Base-by-base conservation (phyloP, 2,797 vertebrate genomes). In the Pteropus rufus region DNA sequence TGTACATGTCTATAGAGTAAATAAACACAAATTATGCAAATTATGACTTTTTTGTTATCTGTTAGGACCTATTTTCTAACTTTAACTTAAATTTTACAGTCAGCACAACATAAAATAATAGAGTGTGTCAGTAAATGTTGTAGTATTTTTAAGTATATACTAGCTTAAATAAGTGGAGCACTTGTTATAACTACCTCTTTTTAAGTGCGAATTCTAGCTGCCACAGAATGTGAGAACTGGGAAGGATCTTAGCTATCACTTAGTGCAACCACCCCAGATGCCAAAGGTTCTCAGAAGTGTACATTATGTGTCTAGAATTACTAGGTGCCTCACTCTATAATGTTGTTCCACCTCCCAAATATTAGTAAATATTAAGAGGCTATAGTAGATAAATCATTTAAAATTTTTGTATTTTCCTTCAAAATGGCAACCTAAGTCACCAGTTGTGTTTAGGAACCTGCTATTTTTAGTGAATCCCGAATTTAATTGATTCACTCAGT, bases 401-500 rank as follows among this genome's bases (percentile, higher is more conserved):
- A 23, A 80, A 79, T 39, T 9, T 5, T 72, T 67, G 3, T 49
- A 31, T 76, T 86, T 90, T 67, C 44, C 31, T 91, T 85, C 16
- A 89, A 39, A 70, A 79, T 89, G 58, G 36, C 83, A 54, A 65
- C 19, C 16, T 83, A 65, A 70, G 85, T 96, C 24, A 65, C 23
- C 46, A 89, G 39, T 52, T 34, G 82, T 31, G 16, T 23, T 56
- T 76, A 85, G 29, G 31, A 84, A 69, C 18, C 21, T 60, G 7
- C 31, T 80, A 23, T 82, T 89, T 69, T 82, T 80, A 76, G 31
- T 64, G 14, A 87, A 69, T 90, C 21, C 18, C 1, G 52, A 54
- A 89, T 85, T 89, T 69, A 95, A 95, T 93, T 73, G 72, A 82
- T 92, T 94, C 31, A 79, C 11, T 83, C 21, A 67, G 0, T 75